Conservation (phyloP, 2,797 vertebrate genomes). For the Falco concolor region DNA sequence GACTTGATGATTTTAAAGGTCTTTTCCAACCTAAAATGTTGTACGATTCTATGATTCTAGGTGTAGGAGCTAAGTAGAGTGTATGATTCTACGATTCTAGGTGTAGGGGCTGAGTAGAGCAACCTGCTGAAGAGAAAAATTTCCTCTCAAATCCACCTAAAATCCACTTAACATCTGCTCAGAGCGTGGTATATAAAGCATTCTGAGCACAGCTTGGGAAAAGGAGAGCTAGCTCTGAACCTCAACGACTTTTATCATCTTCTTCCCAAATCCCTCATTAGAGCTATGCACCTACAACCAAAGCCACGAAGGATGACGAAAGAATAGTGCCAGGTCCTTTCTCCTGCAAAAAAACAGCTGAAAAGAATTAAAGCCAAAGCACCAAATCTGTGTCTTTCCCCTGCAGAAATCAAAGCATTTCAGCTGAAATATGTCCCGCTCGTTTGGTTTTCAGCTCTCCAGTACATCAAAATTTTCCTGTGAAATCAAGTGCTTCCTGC, state of each 20-base stretch:
- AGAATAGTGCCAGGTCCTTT: not conserved
- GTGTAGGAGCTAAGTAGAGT: not conserved
- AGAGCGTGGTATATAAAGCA: not conserved
- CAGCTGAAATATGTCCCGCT: not conserved
- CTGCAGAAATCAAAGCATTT: not conserved
- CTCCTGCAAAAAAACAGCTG: not conserved
- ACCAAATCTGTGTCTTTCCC: not conserved
- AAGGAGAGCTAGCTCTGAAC: not conserved
- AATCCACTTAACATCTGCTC: not conserved
- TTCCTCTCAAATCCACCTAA: not conserved
- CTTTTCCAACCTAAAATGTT: too few species aligned
- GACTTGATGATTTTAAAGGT: too few species aligned
- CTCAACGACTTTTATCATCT: not conserved
- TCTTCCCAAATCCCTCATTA: not conserved
- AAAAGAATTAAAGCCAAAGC: not conserved
- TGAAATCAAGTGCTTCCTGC: not conserved
- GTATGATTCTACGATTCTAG: too few species aligned
- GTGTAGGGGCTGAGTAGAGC: not conserved
- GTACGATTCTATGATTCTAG: too few species aligned
- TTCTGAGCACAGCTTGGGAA: not conserved
- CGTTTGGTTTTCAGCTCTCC: not conserved
- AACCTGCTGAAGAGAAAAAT: not conserved
- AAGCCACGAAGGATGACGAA: accelerated
- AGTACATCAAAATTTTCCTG: not conserved
- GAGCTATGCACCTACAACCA: not conserved